Conservation (phyloP, 2,113 vertebrate species). For the Phalacrocorax brasilianus region DNA sequence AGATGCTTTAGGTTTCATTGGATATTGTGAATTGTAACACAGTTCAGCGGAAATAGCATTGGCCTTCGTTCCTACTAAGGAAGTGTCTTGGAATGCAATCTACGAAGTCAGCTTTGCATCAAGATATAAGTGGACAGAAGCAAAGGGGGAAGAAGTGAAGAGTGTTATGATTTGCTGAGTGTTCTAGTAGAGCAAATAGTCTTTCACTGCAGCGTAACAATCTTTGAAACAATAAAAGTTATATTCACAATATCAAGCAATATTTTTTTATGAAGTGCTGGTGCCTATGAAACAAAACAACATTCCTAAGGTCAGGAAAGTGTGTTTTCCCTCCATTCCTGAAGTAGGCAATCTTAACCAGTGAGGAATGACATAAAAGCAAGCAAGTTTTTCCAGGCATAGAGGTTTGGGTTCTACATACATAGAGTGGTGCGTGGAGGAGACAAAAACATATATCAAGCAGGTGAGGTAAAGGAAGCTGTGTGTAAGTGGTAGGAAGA, state of each 20-base stretch:
- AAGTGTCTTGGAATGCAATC: neutral
- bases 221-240: neutral
- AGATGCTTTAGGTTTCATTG: neutral
- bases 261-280: neutral
- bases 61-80: neutral
- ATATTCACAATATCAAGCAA: neutral
- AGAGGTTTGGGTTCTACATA: neutral
- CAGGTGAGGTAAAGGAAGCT: neutral
- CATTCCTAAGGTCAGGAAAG: neutral
- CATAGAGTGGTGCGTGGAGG: neutral
- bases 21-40: neutral
- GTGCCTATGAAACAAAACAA: neutral
- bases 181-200: neutral
- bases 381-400: neutral
- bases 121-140: neutral
- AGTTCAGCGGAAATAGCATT: neutral
- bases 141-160: neutral
- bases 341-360: neutral
- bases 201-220: neutral
- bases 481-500: neutral
- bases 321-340: neutral
- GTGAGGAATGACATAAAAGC: neutral
- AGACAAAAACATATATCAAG: neutral
- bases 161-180: neutral
- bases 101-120: neutral